Evolutionary conservation across 2,113 vertebrate species (phyloP), one percentile per base, ranked within the genome.

Genomic region (Apus apus): DNA sequence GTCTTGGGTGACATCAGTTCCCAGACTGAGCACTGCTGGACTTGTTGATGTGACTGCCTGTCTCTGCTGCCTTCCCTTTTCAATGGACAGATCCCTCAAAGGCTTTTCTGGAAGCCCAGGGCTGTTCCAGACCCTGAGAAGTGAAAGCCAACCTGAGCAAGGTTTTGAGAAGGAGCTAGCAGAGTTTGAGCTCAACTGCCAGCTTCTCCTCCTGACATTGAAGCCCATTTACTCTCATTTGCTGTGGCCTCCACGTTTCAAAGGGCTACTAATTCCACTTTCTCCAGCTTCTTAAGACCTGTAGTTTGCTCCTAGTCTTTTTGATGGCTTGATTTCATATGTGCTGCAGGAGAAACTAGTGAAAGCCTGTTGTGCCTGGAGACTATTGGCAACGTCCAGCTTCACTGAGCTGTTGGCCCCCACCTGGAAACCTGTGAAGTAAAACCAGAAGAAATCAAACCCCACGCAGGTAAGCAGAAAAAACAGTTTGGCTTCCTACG

Each of bases 191-290:
- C 71, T 84, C 29, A 23, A 62, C 71, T 74, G 68, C 78, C 72
- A 92, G 26, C 43, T 85, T 90, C 64, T 97, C 56, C 71, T 91
- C 60, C 78, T 80, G 68, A 48, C 65, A 92, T 67, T 82, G 91
- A 95, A 65, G 60, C 76, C 38, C 27, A 36, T 20, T 79, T 64
- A 61, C 30, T 85, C 85, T 76, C 34, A 40, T 86, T 86, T 93
- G 36, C 81, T 32, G 1, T 23, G 32, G 58, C 66, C 71, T 82
- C 70, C 64, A 27, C n/a, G 66, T 92, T 89, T 95, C 88, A 89
- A 48, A 97, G 36, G 12, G 74, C 38, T 38, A 66, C 38, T 83
- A 93, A 93, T 77, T 94, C 74, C 60, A 48, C 45, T 29, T 74
- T 38, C 66, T 57, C 18, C 32, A 32, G 51, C 34, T 57, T 78